phyloP scores from a whole-genome alignment of 2,113 vertebrate species.

The Octodon degus region DNA sequence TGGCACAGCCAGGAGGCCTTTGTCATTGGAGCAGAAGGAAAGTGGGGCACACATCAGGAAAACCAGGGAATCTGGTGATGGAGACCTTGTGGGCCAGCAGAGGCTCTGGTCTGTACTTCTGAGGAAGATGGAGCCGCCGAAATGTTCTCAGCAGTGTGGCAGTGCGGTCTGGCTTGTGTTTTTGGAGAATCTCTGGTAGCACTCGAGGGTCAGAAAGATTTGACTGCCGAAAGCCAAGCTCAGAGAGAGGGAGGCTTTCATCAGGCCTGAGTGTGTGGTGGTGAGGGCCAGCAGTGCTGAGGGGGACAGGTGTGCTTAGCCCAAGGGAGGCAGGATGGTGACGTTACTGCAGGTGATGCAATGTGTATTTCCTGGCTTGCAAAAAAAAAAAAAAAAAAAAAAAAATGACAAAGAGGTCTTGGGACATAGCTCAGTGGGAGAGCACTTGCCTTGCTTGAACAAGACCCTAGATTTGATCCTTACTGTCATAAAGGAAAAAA shows the following conservation, averaged over 20 bases:
- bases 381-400: not conserved
- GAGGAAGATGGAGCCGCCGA: not conserved
- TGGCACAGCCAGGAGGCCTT: not conserved
- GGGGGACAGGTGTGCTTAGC: not conserved
- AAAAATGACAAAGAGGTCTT: not conserved
- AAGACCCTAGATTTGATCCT: not conserved
- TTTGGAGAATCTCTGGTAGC: not conserved
- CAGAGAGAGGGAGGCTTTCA: not conserved
- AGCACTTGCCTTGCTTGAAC: not conserved
- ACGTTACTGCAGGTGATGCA: not conserved
- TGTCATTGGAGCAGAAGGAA: not conserved
- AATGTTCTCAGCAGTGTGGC: not conserved
- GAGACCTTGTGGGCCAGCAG: not conserved
- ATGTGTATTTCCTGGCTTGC: not conserved
- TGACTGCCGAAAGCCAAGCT: not conserved
- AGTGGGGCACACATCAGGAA: not conserved
- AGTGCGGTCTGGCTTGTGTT: fast-evolving
- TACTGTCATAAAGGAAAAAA: too few relatives aligned
- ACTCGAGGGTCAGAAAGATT: not conserved
- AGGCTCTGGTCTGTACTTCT: not conserved
- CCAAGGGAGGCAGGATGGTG: not conserved
- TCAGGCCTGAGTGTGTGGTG: not conserved
- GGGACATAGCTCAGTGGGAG: not conserved
- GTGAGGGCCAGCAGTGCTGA: not conserved
- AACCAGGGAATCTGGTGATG: not conserved